phyloP scores from a whole-genome alignment of 2,797 vertebrate species.

The Masticophis lateralis region DNA sequence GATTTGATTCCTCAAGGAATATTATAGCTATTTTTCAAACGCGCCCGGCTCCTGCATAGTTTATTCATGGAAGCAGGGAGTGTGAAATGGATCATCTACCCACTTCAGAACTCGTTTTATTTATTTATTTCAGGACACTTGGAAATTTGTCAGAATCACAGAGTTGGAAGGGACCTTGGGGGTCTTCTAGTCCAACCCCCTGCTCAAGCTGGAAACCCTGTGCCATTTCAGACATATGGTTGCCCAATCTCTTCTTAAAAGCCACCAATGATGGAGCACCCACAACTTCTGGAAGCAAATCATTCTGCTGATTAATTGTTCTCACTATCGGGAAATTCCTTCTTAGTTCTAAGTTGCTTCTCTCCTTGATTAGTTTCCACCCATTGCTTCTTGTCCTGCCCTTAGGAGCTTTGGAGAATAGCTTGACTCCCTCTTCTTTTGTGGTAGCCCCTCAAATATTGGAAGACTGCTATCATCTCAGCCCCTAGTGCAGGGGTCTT shows the following conservation, averaged over 20 bases:
- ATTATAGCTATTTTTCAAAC: neutral
- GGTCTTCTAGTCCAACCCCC: neutral
- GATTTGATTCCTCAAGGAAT: neutral
- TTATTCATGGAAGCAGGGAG: neutral
- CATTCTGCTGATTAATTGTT: rapidly evolving
- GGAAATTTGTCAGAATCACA: neutral
- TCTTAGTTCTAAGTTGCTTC: neutral
- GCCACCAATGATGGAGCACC: neutral
- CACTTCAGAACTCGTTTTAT: neutral
- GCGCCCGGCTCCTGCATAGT: neutral
- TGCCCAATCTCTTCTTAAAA: neutral
- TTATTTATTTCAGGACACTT: neutral
- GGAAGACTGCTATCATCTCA: neutral
- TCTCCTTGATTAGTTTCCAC: too few species aligned
- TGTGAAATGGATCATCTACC: neutral
- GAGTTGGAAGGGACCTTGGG: neutral
- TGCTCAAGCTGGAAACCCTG: neutral
- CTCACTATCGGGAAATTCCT: neutral
- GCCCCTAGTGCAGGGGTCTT: too few species aligned
- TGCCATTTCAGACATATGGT: neutral
- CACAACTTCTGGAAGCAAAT: neutral
- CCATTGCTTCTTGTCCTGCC: too few species aligned
- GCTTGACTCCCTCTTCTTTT: too few species aligned
- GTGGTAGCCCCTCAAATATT: neutral
- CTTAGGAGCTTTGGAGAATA: too few species aligned